Evolutionary conservation across 2,888 invertebrate genomes (phyloP), one percentile per base, ranked within the genome.

Genomic region (Flabesymbios commensalis): DNA sequence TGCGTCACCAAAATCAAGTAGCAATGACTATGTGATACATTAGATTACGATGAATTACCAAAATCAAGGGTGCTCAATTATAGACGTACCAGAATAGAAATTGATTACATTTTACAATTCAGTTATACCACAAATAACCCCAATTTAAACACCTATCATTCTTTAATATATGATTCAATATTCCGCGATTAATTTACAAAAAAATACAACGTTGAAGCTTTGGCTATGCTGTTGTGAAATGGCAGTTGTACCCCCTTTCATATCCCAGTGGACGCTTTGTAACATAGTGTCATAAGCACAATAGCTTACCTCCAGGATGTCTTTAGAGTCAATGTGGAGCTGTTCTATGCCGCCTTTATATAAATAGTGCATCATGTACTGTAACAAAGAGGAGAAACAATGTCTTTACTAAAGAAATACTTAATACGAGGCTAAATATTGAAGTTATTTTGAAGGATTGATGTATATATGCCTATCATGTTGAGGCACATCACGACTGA

Each of bases 341-440:
- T 88, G 88, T 54, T 89, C 88, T 77, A 92, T 92, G 22, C 93
- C 92, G 3, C 94, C 94, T 74, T 92, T 91, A 83, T 94, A 94
- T 55, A 94, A 85, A 83, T 92, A 94, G 82, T 93, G 92, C 93
- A 94, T 94, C 32, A 92, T 91, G 87, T 93, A 88, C 92, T 92
- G 79, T 43, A 82, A n/a, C n/a, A n/a, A n/a, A n/a, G n/a, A n/a
- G n/a, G n/a, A n/a, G n/a, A 83, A 69, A 64, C n/a, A 7, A 47
- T 36, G n/a, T 24, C 14, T 10, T 26, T 4, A 42, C n/a, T 36
- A 36, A 10, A 36, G n/a, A 36, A 14, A 36, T 10, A n/a, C 39
- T 14, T 36, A 36, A 36, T 36, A n/a, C 10, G 39, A 36, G 10
- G 10, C 10, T 14, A 36, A 10, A 36, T 36, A 36, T 36, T 36